Evolutionary conservation across 2,797 vertebrate species (phyloP).

Genomic region (Triplophysa bombifrons): DNA sequence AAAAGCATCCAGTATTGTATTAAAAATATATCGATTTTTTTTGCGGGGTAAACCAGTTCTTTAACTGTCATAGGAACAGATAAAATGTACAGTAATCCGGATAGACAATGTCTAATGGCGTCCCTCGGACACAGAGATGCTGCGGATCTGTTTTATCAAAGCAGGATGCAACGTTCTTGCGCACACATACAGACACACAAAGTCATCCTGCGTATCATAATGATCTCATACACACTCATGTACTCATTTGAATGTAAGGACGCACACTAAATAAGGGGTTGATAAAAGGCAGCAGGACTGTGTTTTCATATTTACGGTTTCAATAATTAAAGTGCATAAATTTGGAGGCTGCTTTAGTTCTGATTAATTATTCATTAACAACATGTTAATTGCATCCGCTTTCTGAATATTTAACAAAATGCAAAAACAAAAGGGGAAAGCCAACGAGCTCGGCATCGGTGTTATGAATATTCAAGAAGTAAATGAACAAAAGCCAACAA

Average conservation of each 20-base stretch:
- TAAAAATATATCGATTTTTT: not conserved
- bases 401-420: slow-evolving; percentile 92
- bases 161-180: slow-evolving; percentile 37
- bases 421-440: slow-evolving; percentile 73
- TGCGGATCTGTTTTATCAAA: not conserved
- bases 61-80: slow-evolving; percentile 7
- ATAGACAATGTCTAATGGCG: not conserved
- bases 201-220: not conserved
- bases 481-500: slow-evolving; percentile 57
- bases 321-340: slow-evolving; percentile 90
- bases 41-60: not conserved
- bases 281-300: slow-evolving; percentile 55
- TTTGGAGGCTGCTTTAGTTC: slow-evolving; percentile 85
- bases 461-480: slow-evolving; percentile 72
- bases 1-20: not conserved
- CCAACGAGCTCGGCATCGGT: slow-evolving; percentile 69
- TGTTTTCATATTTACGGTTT: slow-evolving; percentile 87
- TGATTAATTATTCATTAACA: slow-evolving; percentile 95
- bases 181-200: slow-evolving; percentile 30
- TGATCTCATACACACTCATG: slow-evolving; percentile 37
- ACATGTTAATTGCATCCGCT: slow-evolving; percentile 88
- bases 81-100: not conserved
- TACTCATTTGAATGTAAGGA: slow-evolving; percentile 53
- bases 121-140: not conserved
- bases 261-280: slow-evolving; percentile 49